Percentiles rank a stretch among this genome's conserved stretches.
Conservation (phyloP, 2,797 vertebrate genomes). For the Anableps anableps region DNA sequence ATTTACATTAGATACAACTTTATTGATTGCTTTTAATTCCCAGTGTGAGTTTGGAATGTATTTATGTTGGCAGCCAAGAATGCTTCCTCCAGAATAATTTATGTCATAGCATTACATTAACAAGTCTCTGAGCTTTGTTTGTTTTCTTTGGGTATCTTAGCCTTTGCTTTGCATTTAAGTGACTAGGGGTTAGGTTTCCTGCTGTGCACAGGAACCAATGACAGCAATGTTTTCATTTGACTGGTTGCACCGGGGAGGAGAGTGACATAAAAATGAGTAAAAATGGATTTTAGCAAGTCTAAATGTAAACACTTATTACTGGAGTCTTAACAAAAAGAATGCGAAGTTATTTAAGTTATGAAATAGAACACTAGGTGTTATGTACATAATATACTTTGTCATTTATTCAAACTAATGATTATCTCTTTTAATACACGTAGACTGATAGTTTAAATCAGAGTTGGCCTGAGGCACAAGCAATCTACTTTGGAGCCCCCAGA, state of each 20-base stretch:
- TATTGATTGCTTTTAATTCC: slow-evolving; percentile 67
- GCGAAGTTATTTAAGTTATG: background rate
- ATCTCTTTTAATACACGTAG: background rate
- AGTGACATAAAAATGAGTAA: slow-evolving; percentile 9
- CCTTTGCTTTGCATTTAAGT: slow-evolving; percentile 74
- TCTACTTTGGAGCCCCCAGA: background rate
- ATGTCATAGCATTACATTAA: slow-evolving; percentile 74
- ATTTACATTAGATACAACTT: slow-evolving; percentile 62
- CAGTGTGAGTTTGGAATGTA: slow-evolving; percentile 62
- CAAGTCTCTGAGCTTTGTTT: slow-evolving; percentile 75
- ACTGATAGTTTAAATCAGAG: background rate
- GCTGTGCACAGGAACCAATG: slow-evolving; percentile 67
- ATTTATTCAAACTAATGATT: background rate
- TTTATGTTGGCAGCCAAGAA: slow-evolving; percentile 67
- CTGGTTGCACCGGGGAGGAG: slow-evolving; percentile 23
- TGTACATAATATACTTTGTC: background rate
- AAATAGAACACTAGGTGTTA: background rate
- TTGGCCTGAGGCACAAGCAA: background rate
- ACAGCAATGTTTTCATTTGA: slow-evolving; percentile 59
- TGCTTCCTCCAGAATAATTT: slow-evolving; percentile 70
- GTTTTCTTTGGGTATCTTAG: slow-evolving; percentile 76
- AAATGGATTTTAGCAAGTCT: slow-evolving; percentile 1
- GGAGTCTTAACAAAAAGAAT: background rate
- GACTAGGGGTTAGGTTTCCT: slow-evolving; percentile 76
- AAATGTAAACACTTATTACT: background rate